These are phyloP conservation scores for Macropus fuliginosus DNA, from an alignment of 2,797 vertebrate species.

Conservation along the genomic window DNA sequence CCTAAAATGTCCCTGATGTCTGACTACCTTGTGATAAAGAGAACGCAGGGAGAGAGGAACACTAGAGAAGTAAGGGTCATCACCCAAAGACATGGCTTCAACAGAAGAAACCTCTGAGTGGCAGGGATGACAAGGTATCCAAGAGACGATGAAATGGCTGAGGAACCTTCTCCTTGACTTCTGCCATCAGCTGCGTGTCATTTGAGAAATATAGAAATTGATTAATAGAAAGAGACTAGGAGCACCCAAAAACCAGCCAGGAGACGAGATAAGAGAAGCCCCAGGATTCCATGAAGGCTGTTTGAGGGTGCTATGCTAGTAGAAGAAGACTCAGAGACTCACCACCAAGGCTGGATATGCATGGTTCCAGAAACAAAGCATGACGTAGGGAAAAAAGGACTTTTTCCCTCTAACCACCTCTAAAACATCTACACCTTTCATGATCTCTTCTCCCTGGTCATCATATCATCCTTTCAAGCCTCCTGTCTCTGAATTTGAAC, in stretches of 20 bases:
- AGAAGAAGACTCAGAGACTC: background rate
- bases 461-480: background rate
- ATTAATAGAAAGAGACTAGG: background rate
- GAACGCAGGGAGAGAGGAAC: background rate
- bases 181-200: background rate
- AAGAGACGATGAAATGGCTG: background rate
- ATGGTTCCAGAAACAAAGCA: background rate
- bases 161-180: background rate
- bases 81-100: background rate
- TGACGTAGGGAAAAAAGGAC: background rate
- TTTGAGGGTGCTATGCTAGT: background rate
- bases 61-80: background rate
- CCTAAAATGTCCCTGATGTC: background rate
- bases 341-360: background rate
- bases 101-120: background rate
- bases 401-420: background rate
- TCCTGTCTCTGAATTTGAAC: background rate
- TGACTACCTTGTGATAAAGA: background rate
- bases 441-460: background rate
- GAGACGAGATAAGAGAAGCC: background rate
- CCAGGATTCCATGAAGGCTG: background rate
- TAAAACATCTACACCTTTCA: background rate
- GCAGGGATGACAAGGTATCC: background rate
- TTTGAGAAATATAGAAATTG: background rate
- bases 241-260: background rate